Percentiles rank a stretch among this genome's conserved stretches.
Conservation (phyloP, 2,797 vertebrate genomes). For the Eurystomus glaucurus region DNA sequence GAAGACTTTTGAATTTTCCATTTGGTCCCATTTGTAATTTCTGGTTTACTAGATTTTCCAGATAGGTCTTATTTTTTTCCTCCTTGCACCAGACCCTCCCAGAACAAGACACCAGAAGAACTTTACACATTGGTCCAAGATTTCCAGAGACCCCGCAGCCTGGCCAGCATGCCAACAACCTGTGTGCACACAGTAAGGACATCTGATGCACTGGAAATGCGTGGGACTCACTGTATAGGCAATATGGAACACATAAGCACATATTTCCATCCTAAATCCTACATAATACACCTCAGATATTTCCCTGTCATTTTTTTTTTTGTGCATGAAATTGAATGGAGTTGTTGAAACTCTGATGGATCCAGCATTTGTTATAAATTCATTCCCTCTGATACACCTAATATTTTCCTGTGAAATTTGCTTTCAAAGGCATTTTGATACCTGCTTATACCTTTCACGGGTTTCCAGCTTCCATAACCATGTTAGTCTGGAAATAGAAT, state of each 20-base stretch:
- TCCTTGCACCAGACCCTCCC: neutral
- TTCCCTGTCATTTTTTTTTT: neutral
- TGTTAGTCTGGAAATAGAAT: constrained; percentile 4
- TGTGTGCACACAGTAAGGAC: neutral
- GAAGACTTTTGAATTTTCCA: neutral
- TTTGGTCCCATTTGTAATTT: neutral
- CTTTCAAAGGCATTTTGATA: constrained; percentile 21
- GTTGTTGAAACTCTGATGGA: neutral
- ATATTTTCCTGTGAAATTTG: neutral
- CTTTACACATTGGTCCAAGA: constrained; percentile 16
- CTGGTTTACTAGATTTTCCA: neutral
- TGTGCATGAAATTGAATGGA: neutral
- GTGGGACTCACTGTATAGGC: neutral
- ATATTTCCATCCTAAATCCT: constrained; percentile 34
- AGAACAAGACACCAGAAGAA: neutral
- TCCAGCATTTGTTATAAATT: neutral
- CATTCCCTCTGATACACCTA: constrained; percentile 9
- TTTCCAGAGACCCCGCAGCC: constrained; percentile 31
- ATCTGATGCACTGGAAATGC: neutral
- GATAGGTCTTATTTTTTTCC: neutral
- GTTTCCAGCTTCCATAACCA: neutral
- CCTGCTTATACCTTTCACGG: neutral
- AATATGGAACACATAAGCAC: constrained; percentile 45
- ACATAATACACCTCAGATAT: neutral
- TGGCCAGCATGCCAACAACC: neutral